Evolutionary conservation across 92 coral and sea anemone genomes (phyloP).

Genomic region (Bergia puertoricense): DNA sequence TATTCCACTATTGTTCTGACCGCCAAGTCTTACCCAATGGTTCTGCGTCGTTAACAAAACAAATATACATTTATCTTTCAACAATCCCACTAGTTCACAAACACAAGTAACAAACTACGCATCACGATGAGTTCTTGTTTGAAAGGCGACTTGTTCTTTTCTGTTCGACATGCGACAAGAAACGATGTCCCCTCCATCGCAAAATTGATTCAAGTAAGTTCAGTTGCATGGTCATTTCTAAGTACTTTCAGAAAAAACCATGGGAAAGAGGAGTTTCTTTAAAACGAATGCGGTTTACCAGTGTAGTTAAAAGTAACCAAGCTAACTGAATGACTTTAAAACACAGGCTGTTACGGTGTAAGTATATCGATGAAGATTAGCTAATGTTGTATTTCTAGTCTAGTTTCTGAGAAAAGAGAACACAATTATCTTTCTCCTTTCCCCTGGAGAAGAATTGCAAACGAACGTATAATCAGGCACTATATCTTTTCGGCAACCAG

Average conservation of each 20-base stretch:
- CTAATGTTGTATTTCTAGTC: background rate
- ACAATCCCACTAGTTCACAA: too few species aligned
- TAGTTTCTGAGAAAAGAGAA: background rate
- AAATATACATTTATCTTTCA: background rate
- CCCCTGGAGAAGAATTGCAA: background rate
- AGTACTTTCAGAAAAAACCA: background rate
- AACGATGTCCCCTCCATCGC: slow-evolving; percentile 74
- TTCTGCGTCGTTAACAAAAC: too few species aligned
- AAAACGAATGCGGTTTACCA: too few species aligned
- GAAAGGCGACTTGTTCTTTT: background rate
- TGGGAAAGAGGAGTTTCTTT: background rate
- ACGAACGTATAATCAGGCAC: background rate
- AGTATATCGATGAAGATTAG: background rate
- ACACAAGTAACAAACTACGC: background rate
- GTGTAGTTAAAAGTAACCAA: background rate
- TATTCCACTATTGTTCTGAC: background rate
- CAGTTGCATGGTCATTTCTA: background rate
- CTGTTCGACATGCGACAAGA: slow-evolving; percentile 52
- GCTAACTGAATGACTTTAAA: background rate
- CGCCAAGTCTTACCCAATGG: too few species aligned
- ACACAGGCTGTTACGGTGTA: background rate
- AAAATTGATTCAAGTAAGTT: slow-evolving; percentile 67
- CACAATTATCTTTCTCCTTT: background rate
- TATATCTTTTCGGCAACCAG: background rate
- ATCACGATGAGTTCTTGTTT: slow-evolving; percentile 17